Conservation (phyloP, 2,113 vertebrate species). For the Odobenus rosmarus region DNA sequence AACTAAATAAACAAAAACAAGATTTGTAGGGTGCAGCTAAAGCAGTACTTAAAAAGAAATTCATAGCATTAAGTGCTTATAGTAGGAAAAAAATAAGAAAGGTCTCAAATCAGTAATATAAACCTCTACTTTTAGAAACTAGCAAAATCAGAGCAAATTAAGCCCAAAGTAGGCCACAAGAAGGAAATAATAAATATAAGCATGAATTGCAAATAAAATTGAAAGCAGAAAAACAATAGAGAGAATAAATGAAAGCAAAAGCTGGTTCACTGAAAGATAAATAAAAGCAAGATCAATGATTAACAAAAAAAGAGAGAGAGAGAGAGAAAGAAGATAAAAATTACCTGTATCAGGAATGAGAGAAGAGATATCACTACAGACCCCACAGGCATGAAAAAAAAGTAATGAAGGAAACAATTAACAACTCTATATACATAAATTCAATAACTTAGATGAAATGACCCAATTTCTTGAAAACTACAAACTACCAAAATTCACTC, state of each 20-base stretch:
- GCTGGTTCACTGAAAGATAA: background rate
- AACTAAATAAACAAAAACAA: background rate
- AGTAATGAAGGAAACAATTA: background rate
- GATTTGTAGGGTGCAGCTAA: background rate
- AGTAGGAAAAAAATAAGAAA: background rate
- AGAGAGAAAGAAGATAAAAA: background rate
- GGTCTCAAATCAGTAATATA: background rate
- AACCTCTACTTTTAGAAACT: background rate
- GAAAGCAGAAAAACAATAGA: background rate
- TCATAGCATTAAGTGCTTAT: background rate
- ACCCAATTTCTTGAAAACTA: background rate
- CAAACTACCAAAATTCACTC: background rate
- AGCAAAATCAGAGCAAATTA: conserved; percentile 11
- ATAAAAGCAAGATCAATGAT: background rate
- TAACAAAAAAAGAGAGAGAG: background rate
- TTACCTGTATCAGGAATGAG: background rate
- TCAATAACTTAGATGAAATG: background rate
- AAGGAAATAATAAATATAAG: background rate
- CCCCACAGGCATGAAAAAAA: background rate
- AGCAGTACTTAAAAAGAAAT: background rate
- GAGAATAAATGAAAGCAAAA: background rate
- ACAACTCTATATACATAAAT: background rate
- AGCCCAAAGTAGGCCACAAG: background rate
- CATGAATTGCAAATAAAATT: background rate
- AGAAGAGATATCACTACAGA: background rate